Evolutionary conservation across 1,140 invertebrate genomes (phyloP), one percentile per base, ranked within the genome.

Genomic region (Cyclargus thomasi): DNA sequence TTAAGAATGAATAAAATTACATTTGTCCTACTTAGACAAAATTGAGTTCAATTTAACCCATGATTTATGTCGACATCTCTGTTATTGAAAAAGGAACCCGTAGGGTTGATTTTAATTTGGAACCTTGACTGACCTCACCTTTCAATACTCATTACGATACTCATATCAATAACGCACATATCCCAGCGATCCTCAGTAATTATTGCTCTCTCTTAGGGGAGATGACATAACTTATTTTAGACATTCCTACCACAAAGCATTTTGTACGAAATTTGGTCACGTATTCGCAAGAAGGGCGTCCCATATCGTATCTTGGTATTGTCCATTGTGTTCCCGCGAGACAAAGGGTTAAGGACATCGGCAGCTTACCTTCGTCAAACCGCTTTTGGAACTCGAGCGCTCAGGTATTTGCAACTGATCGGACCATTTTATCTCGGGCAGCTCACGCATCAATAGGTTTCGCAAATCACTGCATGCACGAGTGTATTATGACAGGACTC

Each of bases 221-320:
- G 78, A 84, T 85, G 83, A 85, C 81, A 84, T 85, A 79, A 82
- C 80, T 83, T 86, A 86, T 88, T 85, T 82, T 74, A 74, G 74
- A 77, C 73, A 79, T 79, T 79, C 74, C 76, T 76, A 73, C 72
- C 75, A 80, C 85, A 85, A 86, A 87, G 85, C 83, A 86, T 86
- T 87, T 85, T 80, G 79, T 80, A 80, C 74, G 79, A 86, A 89
- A 85, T 89, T 89, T 86, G 81, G 84, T 89, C 85, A 89, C 86
- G 86, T 89, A 83, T 72, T 70, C 74, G 66, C 63, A 62, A 75
- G 77, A 77, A 79, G 82, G 83, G 80, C 81, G 80, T 85, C 82
- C 83, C 81, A 82, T 89, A 85, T 86, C 85, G 81, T 80, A 79
- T 87, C 81, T 85, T 82, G 80, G 81, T 79, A 88, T 82, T 83